Conservation (phyloP, 2,113 vertebrate species). For the Colinus virginianus region DNA sequence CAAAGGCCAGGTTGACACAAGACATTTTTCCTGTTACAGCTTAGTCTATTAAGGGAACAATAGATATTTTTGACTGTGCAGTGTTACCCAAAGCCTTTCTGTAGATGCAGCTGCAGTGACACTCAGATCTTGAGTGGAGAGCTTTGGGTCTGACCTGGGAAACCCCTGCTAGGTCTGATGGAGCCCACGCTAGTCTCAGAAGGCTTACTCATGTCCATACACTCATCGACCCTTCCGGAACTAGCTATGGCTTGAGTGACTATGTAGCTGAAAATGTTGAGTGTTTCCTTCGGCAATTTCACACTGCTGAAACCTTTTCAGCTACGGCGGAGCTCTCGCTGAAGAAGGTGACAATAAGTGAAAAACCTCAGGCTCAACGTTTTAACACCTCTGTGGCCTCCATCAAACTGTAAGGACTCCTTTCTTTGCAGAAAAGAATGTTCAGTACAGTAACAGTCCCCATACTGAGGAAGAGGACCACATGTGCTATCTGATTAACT, state of each 20-base stretch:
- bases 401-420: not conserved
- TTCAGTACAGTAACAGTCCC: not conserved
- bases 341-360: not conserved
- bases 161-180: not conserved
- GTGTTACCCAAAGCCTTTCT: not conserved
- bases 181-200: fast-evolving
- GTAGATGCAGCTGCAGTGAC: not conserved
- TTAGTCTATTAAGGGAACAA: slow-evolving; percentile 8
- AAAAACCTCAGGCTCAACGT: not conserved
- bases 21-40: slow-evolving; percentile 42
- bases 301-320: not conserved
- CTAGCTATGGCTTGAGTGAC: not conserved
- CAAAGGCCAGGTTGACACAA: slow-evolving; percentile 64
- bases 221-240: not conserved
- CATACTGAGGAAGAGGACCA: not conserved
- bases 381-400: not conserved
- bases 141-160: not conserved
- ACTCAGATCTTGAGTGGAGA: not conserved
- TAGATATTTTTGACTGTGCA: not conserved
- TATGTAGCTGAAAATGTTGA: not conserved
- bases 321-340: not conserved
- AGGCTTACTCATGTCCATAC: not conserved
- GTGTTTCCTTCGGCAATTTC: not conserved
- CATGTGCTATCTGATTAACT: fast-evolving
- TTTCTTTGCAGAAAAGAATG: not conserved